phyloP scores from a whole-genome alignment of 2,113 vertebrate genomes.

The Pseudolaguvia tuberculata region DNA sequence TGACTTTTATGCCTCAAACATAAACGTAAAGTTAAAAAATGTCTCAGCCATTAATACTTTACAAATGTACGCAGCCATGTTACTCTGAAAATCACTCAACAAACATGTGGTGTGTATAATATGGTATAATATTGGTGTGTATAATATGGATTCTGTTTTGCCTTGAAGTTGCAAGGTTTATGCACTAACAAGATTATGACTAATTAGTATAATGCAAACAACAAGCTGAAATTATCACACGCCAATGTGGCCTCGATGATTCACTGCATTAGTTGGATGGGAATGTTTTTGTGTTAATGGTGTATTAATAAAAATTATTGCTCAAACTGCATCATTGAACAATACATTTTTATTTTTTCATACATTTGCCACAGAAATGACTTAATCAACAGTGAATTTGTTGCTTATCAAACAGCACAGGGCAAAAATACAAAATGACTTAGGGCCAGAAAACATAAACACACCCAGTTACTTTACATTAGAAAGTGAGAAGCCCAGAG shows the following conservation, averaged over 20 bases:
- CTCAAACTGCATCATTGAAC: neutral
- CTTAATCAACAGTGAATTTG: neutral
- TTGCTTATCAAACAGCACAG: neutral
- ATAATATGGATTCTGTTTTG: slow-evolving; percentile 3
- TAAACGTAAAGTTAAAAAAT: neutral
- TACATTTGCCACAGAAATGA: neutral
- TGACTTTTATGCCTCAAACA: slow-evolving; percentile 22
- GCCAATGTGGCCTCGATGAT: slow-evolving; percentile 2
- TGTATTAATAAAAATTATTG: neutral
- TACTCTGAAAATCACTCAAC: neutral
- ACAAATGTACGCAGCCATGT: neutral
- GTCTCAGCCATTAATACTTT: neutral
- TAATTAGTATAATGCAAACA: slow-evolving; percentile 5
- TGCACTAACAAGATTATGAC: slow-evolving; percentile 2
- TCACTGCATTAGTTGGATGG: neutral
- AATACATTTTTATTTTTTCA: neutral
- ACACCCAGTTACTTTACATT: no score
- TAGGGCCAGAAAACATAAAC: no score
- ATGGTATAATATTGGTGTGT: no score
- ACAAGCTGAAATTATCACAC: neutral
- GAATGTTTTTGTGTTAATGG: neutral
- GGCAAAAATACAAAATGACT: neutral
- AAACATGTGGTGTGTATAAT: neutral
- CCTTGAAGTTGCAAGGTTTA: neutral
- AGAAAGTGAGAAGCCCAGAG: neutral